Evolutionary conservation across 53 echinoderm and acorn worm species (phyloP), one percentile per base, ranked within the genome.

Genomic region (Pentamera pediparva): DNA sequence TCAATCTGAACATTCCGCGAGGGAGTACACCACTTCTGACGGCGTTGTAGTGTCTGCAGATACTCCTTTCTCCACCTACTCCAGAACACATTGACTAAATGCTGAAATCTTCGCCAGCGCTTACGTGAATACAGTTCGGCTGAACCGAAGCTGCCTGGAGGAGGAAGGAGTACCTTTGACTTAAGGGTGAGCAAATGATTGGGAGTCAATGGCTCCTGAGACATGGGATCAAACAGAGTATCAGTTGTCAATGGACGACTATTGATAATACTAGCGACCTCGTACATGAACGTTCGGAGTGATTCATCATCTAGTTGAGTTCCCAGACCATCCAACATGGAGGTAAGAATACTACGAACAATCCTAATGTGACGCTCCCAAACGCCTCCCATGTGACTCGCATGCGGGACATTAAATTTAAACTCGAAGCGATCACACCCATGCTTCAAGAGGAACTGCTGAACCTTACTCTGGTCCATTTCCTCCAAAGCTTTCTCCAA

Each of bases 311-410:
- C 78, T 20, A 87, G 55, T 39, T 78, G 70, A 37, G 78, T 71
- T 54, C 63, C 74, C 32, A 55, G 74, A 72, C 62, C 63, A 21
- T 64, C 78, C 4, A 78, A 25, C 4, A 70, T 73, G 45, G 56
- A 64, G 56, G 37, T 76, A 31, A 87, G 51, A 18, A 81, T 59
- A 19, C 48, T 80, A 54, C 80, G 21, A 3, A 71, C 24, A 7
- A 71, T 81, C 31, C 85, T 49, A 49, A 84, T 88, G 28, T 80
- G 76, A 6, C 84, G 40, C 45, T 89, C 89, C 89, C 82, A 89
- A 2, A 82, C 89, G 22, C 86, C 89, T 38, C 89, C 89, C 3
- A 74, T 65, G 48, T 89, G 89, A 45, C 83, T 91, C 30, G 83
- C 75, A 49, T 28, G 48, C 15, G 70, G 49, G 17, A 31, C 32